These are phyloP conservation scores for Pandemis cinnamomeana DNA, from an alignment of 2,888 invertebrate species.

Conservation along the genomic window DNA sequence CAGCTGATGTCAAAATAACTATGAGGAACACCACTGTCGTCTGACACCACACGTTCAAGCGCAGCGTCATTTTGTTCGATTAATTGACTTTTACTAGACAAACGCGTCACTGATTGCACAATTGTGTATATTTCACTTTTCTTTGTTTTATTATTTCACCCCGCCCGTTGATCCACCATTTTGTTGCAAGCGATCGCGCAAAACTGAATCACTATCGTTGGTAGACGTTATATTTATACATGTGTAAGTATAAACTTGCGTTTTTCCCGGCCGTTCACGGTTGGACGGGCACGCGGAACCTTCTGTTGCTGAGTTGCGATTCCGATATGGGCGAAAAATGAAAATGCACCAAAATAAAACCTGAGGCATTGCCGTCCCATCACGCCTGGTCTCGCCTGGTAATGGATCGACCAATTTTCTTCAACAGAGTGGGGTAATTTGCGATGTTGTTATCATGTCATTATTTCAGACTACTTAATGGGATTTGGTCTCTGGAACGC, in stretches of 20 bases:
- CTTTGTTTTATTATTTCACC: slow-evolving; percentile 53
- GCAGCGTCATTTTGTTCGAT: slow-evolving; percentile 56
- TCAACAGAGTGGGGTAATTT: slow-evolving; percentile 66
- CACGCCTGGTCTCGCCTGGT: slow-evolving; percentile 73
- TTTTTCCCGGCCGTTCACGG: slow-evolving; percentile 78
- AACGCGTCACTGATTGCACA: slow-evolving; percentile 60
- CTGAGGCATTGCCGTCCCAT: slow-evolving; percentile 48
- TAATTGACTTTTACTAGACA: slow-evolving; percentile 49
- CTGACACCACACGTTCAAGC: slow-evolving; percentile 60
- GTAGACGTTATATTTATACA: slow-evolving; percentile 80
- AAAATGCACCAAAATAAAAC: slow-evolving; percentile 67
- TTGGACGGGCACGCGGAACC: slow-evolving; percentile 67
- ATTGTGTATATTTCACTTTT: slow-evolving; percentile 71
- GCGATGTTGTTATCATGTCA: slow-evolving; percentile 59
- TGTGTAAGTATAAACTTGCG: slow-evolving; percentile 77
- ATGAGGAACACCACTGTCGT: slow-evolving; percentile 67
- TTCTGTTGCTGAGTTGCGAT: slow-evolving; percentile 59
- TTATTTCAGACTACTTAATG: slow-evolving; percentile 62
- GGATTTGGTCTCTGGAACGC: slow-evolving; percentile 49
- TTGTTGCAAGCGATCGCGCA: slow-evolving; percentile 80
- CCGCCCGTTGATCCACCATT: slow-evolving; percentile 72
- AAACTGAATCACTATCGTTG: slow-evolving; percentile 79
- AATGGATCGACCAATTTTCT: slow-evolving; percentile 65
- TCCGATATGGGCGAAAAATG: slow-evolving; percentile 71
- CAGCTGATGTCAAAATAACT: slow-evolving; percentile 57